Evolutionary conservation across 2,113 vertebrate species (phyloP).

Genomic region (Ursus arctos): DNA sequence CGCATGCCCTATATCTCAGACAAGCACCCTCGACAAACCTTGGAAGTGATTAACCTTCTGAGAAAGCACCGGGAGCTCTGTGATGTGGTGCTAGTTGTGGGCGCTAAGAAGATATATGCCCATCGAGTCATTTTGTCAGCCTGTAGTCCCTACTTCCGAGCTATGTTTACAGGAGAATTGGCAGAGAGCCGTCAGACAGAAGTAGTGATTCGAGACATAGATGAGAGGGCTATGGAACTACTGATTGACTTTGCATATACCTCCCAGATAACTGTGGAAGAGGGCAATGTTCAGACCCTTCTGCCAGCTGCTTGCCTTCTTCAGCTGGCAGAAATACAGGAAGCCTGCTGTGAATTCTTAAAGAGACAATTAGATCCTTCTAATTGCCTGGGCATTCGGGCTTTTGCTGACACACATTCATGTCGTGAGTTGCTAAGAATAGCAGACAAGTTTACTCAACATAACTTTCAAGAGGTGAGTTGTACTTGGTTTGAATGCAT

Average conservation of each 20-base stretch:
- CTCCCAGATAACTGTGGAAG: conserved; percentile 99
- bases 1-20: conserved; percentile 99
- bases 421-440: conserved; percentile 98
- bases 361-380: conserved; percentile 99
- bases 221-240: conserved; percentile 98
- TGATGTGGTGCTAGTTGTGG: conserved; percentile 98
- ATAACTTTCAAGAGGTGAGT: conserved; percentile 99
- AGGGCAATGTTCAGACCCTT: conserved; percentile 98
- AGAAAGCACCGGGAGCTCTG: conserved; percentile 98
- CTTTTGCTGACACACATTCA: conserved; percentile 98
- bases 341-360: conserved; percentile 98
- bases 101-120: conserved; percentile 98
- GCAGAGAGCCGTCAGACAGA: conserved; percentile 98
- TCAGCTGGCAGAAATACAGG: conserved; percentile 99
- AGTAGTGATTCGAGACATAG: conserved; percentile 98
- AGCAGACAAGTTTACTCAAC: conserved; percentile 99
- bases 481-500: not conserved
- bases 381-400: conserved; percentile 98
- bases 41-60: conserved; percentile 98
- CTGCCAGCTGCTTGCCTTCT: conserved; percentile 98
- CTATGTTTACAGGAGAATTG: conserved; percentile 99
- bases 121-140: conserved; percentile 98
- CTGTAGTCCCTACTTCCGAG: conserved; percentile 99
- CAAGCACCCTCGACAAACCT: conserved; percentile 98
- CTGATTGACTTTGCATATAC: conserved; percentile 99